Percentiles rank a stretch among this genome's conserved stretches.
Conservation (phyloP, 2,888 invertebrate species). For the Lasius fuliginosus region DNA sequence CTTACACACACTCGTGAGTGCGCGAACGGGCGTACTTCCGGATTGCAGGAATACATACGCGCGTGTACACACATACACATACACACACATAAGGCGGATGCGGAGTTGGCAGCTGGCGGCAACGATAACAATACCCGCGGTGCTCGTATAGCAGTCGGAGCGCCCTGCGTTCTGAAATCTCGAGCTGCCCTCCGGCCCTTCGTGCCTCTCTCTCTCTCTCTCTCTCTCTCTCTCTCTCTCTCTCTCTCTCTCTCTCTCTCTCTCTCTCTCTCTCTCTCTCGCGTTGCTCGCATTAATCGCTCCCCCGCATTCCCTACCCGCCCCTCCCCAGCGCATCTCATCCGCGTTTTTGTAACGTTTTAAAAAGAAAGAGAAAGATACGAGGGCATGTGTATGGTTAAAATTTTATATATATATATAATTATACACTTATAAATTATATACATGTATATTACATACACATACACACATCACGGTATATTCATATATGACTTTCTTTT, state of each 20-base stretch:
- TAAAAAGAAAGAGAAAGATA: not conserved
- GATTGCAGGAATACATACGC: constrained; percentile 57
- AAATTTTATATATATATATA: constrained; percentile 35
- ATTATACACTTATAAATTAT: too few species aligned
- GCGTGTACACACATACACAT: constrained; percentile 45
- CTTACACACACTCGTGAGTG: not conserved
- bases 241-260: too few species aligned
- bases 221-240: too few species aligned
- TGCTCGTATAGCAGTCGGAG: constrained; percentile 79
- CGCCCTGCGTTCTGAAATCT: constrained; percentile 76
- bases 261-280: too few species aligned
- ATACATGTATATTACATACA: too few species aligned
- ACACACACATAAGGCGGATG: constrained; percentile 60
- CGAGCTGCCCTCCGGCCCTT: constrained; percentile 77
- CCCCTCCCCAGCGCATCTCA: not conserved
- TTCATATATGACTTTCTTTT: too few species aligned
- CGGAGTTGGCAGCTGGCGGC: constrained; percentile 79
- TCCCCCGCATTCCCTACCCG: not conserved
- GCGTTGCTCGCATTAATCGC: constrained; percentile 78
- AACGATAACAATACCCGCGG: constrained; percentile 81
- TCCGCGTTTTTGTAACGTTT: constrained; percentile 42
- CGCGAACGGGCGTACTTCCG: constrained; percentile 56
- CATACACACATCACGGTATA: too few species aligned
- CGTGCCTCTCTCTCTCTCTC: too few species aligned
- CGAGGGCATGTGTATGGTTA: not conserved